Base-by-base conservation (phyloP, 30 jellyfish, hydroid and myxozoan genomes). In the Turritopsis rubra region DNA sequence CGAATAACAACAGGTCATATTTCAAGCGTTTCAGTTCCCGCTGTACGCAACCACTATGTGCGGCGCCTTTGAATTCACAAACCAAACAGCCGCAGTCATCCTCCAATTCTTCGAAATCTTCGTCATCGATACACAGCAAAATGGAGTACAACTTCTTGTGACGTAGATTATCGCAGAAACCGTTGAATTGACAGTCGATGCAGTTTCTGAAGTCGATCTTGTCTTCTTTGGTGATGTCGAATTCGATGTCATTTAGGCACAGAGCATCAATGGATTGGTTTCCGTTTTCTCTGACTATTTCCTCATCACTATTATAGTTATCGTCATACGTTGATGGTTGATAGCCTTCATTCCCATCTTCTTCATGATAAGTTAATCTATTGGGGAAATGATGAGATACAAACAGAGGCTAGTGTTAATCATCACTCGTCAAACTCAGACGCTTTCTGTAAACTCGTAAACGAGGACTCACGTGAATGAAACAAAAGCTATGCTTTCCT, bases 11-110 rank as follows among this genome's bases (percentile, higher is more conserved):
- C 65, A 74, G 41, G 24, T 74, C 82, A 71, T 74, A 74, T 29
- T 29, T 27, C 0, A 74, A 52, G 28, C 82, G 82, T 19, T 24
- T 74, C 54, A 74, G 28, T 29, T 74, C 82, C 18, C 82, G 82
- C 17, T 52, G 13, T 19, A 29, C 82, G 60, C 82, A 74, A n/a
- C 82, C 82, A 74, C 82, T 74, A 29, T 74, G 82, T 24, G 82
- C 82, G 9, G 82, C 54, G 82, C 82, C 82, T 24, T 74, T 74
- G 82, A 74, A 74, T 74, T 23, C 82, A 21, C 82, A 74, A 18
- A 74, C 82, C 26, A 74, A 21, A 74, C 82, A 74, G 60, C 54
- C 54, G 82, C 82, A 74, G n/a, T 27, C 65, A 17, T 74, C 82
- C 9, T 74, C 82, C 24, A 74, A 52, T 17, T 74, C 82, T 16